Conservation (phyloP, 35 echinoderm and acorn worm species). For the Hemicentrotus pulcherrimus region DNA sequence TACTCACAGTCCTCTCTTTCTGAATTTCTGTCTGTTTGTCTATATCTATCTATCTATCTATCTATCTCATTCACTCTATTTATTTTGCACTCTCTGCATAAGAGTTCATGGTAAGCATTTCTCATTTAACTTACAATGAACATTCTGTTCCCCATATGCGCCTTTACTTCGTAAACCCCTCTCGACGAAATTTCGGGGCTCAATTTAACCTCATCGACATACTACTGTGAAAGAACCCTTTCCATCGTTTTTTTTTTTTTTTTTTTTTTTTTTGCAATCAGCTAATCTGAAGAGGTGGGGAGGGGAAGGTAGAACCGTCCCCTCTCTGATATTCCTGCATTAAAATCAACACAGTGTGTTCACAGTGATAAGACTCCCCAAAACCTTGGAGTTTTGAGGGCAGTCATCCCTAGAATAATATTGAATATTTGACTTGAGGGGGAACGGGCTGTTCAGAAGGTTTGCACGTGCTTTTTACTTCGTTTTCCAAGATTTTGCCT, state of each 20-base stretch:
- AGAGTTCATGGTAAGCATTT: too few relatives aligned
- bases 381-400: neutral
- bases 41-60: neutral
- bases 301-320: neutral
- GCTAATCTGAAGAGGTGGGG: too few relatives aligned
- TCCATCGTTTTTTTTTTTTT: too few relatives aligned
- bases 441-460: neutral
- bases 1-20: neutral
- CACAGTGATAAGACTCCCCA: neutral
- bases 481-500: neutral
- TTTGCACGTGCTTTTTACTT: neutral
- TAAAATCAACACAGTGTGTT: neutral
- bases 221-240: too few relatives aligned
- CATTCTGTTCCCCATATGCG: too few relatives aligned
- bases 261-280: too few relatives aligned
- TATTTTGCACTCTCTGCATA: too few relatives aligned
- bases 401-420: neutral
- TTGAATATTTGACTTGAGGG: slow-evolving; percentile 13
- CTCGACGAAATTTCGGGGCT: too few relatives aligned
- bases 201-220: too few relatives aligned
- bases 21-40: too few relatives aligned
- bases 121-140: too few relatives aligned
- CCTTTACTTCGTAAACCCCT: too few relatives aligned
- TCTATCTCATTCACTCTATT: neutral
- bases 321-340: neutral